Evolutionary conservation across 2,797 vertebrate genomes (phyloP), one percentile per base, ranked within the genome.

Genomic region (Lacerta bilineata): DNA sequence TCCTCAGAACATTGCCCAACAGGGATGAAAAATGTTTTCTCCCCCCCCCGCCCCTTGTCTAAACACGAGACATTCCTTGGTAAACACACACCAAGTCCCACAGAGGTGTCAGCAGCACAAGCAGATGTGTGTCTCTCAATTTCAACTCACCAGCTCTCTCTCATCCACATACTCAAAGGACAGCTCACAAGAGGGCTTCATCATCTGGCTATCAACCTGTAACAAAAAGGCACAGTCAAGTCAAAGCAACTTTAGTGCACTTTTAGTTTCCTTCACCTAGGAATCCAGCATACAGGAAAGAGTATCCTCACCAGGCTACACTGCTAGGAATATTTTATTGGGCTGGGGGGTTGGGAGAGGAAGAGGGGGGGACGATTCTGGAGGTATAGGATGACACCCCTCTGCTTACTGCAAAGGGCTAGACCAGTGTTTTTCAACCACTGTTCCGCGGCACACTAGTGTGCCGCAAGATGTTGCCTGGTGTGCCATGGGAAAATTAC

Each of bases 181-280:
- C 78, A 95, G 94, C 27, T 91, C 91, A 90, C 97, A 97, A 0
- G 95, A 94, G 2, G 95, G 96, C 93, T 95, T 92, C 97, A 97
- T 92, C 97, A 97, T 97, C 90, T 97, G 97, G 88, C 96, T 97
- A 93, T 97, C 97, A 69, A 96, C 96, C 97, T 97, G 95, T 76
- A 95, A 94, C 81, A 94, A 55, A 94, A 83, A n/a, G 72, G 43
- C 11, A 76, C 13, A 66, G 15, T 84, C 36, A 86, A 64, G 15
- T 6, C 29, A 41, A 9, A 13, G 18, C 36, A 59, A 15, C n/a
- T 13, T 23, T 20, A 18, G 17, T 50, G n/a, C 18, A 2, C 25
- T 64, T 72, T 55, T 7, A 71, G 5, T 46, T 39, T 50, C 9
- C 5, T 25, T 11, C 33, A 59, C 39, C 68, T 20, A 80, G 25